A percentile compares a stretch with the other conserved stretches of the same genome.
Evolutionary conservation across 2,888 invertebrate species (phyloP).

Genomic region (Melanargia galathea): DNA sequence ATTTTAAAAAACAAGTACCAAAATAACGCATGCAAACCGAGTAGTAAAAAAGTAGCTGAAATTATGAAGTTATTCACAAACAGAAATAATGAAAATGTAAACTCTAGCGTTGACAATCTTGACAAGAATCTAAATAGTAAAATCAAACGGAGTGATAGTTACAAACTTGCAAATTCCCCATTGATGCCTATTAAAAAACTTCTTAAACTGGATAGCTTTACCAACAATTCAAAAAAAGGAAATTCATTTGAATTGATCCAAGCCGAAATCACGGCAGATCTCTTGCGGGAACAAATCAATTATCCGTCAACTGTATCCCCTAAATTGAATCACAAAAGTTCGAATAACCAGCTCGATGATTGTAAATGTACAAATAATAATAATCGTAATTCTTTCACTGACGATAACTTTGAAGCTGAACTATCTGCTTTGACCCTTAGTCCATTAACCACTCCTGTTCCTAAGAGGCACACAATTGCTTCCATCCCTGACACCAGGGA

Average conservation of each 20-base stretch:
- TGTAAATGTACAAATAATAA: conserved; percentile 61
- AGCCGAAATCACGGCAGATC: conserved; percentile 83
- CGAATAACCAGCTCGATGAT: conserved; percentile 59
- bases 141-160: conserved; percentile 92
- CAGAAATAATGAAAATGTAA: conserved; percentile 55
- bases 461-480: conserved; percentile 70
- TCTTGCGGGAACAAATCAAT: conserved; percentile 86
- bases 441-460: conserved; percentile 69
- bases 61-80: conserved; percentile 75
- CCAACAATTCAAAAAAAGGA: conserved; percentile 70
- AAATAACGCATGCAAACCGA: conserved; percentile 56
- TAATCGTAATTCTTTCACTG: conserved; percentile 47
- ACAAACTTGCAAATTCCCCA: conserved; percentile 90
- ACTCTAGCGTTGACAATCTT: conserved; percentile 45
- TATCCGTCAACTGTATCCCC: conserved; percentile 86
- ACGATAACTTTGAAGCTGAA: conserved; percentile 67
- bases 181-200: conserved; percentile 85
- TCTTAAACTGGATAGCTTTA: conserved; percentile 76
- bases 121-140: conserved; percentile 68
- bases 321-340: conserved; percentile 67
- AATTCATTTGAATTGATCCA: conserved; percentile 82
- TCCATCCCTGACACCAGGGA: conserved; percentile 68
- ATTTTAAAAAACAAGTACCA: conserved; percentile 68
- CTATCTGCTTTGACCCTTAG: conserved; percentile 71
- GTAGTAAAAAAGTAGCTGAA: conserved; percentile 73